These are phyloP conservation scores for Lottia gigantea DNA, from an alignment of 2,888 invertebrate species.

Conservation along the genomic window DNA sequence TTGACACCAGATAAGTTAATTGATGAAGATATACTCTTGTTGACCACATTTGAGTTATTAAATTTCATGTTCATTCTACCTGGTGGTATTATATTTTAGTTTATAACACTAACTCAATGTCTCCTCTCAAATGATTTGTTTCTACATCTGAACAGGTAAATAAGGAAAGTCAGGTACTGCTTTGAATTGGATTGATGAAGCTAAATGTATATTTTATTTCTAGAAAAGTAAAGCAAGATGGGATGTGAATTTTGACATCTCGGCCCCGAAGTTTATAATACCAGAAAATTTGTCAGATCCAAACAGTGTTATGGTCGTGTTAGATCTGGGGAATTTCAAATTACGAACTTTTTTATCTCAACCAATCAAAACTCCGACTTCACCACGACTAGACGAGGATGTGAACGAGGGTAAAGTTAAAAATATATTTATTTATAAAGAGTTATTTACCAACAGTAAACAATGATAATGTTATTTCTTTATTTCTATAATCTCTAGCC, in stretches of 20 bases:
- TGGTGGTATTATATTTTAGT: too few relatives aligned
- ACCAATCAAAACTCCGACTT: background rate
- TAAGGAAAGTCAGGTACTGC: background rate
- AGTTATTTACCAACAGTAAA: too few relatives aligned
- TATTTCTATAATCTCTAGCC: too few relatives aligned
- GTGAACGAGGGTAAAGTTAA: constrained; percentile 34
- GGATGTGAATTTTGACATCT: constrained; percentile 90
- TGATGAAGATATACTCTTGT: too few relatives aligned
- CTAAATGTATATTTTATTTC: constrained; percentile 11
- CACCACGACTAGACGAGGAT: constrained; percentile 21
- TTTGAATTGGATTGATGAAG: background rate
- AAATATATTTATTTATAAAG: too few relatives aligned
- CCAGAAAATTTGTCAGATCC: constrained; percentile 74
- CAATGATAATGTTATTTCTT: too few relatives aligned
- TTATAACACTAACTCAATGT: too few relatives aligned
- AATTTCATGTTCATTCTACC: too few relatives aligned
- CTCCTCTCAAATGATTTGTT: constrained; percentile 11
- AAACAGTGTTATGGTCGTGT: constrained; percentile 73
- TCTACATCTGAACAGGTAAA: background rate
- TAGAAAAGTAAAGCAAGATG: constrained; percentile 71
- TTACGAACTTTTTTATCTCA: constrained; percentile 63
- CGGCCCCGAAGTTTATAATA: constrained; percentile 91
- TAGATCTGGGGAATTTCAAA: constrained; percentile 90
- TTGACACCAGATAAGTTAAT: too few relatives aligned
- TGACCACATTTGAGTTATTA: too few relatives aligned